Conservation (phyloP, 2,888 invertebrate genomes). For the Zhengitettix transpicula region DNA sequence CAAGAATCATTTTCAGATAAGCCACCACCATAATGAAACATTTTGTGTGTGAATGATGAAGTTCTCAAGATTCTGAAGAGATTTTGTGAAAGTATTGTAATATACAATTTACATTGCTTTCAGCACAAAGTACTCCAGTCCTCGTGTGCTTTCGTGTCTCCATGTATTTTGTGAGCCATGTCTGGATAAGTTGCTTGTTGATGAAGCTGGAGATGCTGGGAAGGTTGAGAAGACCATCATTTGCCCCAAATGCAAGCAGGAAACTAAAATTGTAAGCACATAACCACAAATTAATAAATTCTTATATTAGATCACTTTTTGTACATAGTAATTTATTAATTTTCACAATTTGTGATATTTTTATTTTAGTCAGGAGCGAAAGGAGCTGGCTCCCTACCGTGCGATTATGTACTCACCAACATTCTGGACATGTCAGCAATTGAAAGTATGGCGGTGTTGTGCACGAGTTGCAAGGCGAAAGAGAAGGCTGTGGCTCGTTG, state of each 20-base stretch:
- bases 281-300: background rate
- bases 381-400: constrained; percentile 62
- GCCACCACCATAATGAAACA: no score
- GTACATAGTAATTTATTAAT: background rate
- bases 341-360: background rate
- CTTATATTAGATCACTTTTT: background rate
- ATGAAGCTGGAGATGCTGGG: constrained; percentile 49
- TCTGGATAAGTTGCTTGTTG: constrained; percentile 60
- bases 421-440: constrained; percentile 67
- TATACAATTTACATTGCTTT: constrained; percentile 17
- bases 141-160: constrained; percentile 79
- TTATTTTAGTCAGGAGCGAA: constrained; percentile 44
- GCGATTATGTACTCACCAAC: constrained; percentile 76
- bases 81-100: background rate
- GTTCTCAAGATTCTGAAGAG: background rate
- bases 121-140: constrained; percentile 59
- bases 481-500: constrained; percentile 88
- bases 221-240: constrained; percentile 45
- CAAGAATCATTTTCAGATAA: no score
- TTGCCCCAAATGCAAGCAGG: constrained; percentile 72
- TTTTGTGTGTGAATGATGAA: no score
- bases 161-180: constrained; percentile 92
- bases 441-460: constrained; percentile 48
- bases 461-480: constrained; percentile 91
- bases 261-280: constrained; percentile 45